Evolutionary conservation across 1,140 invertebrate genomes (phyloP).

Genomic region (Zophobas morio): DNA sequence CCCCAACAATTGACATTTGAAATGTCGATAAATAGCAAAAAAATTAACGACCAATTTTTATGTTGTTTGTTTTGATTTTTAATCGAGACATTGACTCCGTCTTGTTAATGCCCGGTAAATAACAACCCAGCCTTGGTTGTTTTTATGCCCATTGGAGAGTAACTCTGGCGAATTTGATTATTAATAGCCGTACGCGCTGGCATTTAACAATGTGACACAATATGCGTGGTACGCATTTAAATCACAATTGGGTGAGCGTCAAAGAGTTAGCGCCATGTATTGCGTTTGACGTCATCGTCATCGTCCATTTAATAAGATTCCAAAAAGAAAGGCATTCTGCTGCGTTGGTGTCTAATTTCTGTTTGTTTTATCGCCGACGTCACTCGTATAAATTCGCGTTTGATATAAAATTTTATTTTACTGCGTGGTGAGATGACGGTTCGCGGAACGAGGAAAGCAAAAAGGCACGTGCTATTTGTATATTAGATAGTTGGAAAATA

Average conservation of each 20-base stretch:
- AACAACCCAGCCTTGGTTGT: constrained; percentile 21
- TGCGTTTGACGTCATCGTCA: constrained; percentile 14
- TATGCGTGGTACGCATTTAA: constrained; percentile 23
- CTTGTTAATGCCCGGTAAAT: background rate
- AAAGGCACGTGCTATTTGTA: too few species aligned
- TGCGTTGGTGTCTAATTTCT: too few species aligned
- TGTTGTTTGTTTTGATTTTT: constrained; percentile 7
- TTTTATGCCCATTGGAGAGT: constrained; percentile 6
- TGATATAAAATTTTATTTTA: too few species aligned
- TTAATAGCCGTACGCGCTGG: constrained; percentile 16
- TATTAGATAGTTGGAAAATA: too few species aligned
- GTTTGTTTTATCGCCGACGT: too few species aligned
- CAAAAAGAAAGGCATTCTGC: background rate
- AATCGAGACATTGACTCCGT: background rate
- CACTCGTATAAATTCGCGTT: too few species aligned
- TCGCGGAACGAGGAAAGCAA: too few species aligned
- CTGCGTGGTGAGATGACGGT: too few species aligned
- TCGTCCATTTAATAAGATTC: background rate
- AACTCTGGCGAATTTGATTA: background rate
- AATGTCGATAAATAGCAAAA: too few species aligned
- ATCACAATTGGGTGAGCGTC: constrained; percentile 23
- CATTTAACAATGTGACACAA: background rate
- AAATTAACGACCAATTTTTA: background rate
- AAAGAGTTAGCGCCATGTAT: constrained; percentile 17
- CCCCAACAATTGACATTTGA: too few species aligned